Conservation (phyloP, 2,888 invertebrate genomes). For the Cephus pygmeus region DNA sequence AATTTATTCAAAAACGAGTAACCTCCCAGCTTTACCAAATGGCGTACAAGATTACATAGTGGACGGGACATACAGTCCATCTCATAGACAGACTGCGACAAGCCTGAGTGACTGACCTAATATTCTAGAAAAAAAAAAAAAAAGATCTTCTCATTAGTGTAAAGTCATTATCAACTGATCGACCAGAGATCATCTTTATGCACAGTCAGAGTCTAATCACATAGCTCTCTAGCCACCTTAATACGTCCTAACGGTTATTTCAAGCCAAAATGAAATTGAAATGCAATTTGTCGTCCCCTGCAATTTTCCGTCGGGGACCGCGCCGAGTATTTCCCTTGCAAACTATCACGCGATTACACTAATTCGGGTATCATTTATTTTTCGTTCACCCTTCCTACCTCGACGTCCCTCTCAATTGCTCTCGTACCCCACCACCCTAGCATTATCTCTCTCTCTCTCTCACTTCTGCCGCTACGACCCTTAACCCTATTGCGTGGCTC, state of each 20-base stretch:
- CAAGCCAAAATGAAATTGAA: slow-evolving; percentile 62
- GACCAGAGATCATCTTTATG: background rate
- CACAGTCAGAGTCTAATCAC: background rate
- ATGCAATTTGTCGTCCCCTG: slow-evolving; percentile 62
- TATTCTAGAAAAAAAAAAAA: background rate
- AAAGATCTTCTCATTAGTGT: background rate
- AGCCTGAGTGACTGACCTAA: background rate
- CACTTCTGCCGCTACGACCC: slow-evolving; percentile 35
- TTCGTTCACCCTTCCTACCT: slow-evolving; percentile 56
- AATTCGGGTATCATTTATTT: slow-evolving; percentile 65
- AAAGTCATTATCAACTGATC: background rate
- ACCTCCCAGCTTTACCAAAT: background rate
- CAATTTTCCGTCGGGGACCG: slow-evolving; percentile 42
- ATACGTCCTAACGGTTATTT: slow-evolving; percentile 42
- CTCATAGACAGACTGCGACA: background rate
- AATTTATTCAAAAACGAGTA: background rate
- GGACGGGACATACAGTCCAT: background rate
- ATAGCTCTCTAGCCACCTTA: background rate
- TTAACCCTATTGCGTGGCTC: slow-evolving; percentile 16
- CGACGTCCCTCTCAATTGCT: slow-evolving; percentile 21
- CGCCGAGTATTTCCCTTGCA: slow-evolving; percentile 56
- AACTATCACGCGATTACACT: slow-evolving; percentile 64
- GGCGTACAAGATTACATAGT: background rate
- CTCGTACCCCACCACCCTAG: slow-evolving; percentile 31
- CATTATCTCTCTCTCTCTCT: slow-evolving; percentile 28